A percentile compares a stretch with the other conserved stretches of the same genome.
Evolutionary conservation across 2,888 invertebrate genomes (phyloP).

Genomic region (Aradus depressus): DNA sequence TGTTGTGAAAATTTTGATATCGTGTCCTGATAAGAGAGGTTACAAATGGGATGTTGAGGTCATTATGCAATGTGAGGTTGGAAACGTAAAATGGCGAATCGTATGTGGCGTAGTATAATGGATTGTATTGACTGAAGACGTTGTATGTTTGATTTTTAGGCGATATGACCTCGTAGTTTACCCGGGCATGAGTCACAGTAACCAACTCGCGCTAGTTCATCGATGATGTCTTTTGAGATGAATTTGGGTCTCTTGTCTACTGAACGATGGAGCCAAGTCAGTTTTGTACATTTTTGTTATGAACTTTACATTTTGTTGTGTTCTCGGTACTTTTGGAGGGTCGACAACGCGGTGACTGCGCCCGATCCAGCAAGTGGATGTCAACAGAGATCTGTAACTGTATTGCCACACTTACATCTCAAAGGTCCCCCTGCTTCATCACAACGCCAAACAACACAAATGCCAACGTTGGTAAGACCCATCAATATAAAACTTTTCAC

Average conservation of each 20-base stretch:
- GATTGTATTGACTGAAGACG: no score
- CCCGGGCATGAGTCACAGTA: no score
- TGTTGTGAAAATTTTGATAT: no score
- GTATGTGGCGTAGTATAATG: no score
- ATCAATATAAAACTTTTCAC: not conserved
- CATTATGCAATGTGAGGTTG: no score
- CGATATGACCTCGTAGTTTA: no score
- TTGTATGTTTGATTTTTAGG: no score
- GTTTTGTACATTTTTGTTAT: not conserved
- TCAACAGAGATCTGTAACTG: constrained; percentile 25
- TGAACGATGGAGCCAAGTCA: not conserved
- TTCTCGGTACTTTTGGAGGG: constrained; percentile 7
- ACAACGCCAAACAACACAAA: constrained; percentile 24
- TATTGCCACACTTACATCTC: constrained; percentile 22
- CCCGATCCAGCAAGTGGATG: constrained; percentile 27
- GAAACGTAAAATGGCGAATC: no score
- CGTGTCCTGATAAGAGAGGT: no score
- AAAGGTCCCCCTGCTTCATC: constrained; percentile 26
- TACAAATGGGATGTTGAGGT: no score
- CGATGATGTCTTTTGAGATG: not conserved
- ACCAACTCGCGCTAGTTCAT: no score
- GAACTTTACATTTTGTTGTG: not conserved
- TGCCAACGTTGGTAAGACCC: constrained; percentile 23
- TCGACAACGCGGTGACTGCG: constrained; percentile 14
- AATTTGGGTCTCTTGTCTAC: not conserved